Base-by-base conservation (phyloP, 2,113 vertebrate species). In the Cygnus atratus region DNA sequence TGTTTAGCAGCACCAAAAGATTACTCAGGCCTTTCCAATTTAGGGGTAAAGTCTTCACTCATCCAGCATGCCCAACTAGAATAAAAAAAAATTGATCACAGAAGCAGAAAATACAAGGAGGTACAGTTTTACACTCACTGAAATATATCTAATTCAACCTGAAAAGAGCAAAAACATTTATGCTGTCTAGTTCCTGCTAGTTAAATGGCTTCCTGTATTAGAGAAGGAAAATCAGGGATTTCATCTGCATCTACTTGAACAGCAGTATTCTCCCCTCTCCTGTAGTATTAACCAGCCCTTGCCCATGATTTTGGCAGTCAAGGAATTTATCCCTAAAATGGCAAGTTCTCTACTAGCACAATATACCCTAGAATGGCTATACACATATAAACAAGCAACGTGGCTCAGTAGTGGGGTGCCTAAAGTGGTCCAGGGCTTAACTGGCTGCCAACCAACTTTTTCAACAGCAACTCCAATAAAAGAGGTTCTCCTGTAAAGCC, bases 71-170 rank as follows among this genome's bases (percentile, higher is more conserved):
- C 15, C 20, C 24, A 75, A 77, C n/a, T 4, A 81, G 43, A 91
- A 72, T 33, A 72, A 66, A 84, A 41, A 73, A 82, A 89, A 92
- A 79, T 8, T 86, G n/a, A 85, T 70, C 31, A 88, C n/a, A 84
- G 55, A 81, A 92, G 20, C 57, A n/a, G 19, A 12, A 13, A 91
- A n/a, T 21, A 48, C 19, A 50, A 44, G 33, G 29, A 88, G 18
- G 71, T 24, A 43, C 15, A 39, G 52, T 35, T 89, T 85, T 80
- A 68, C 16, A 28, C 22, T 68, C 62, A 61, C 13, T 39, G n/a
- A 90, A 94, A 74, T 6, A 65, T 2, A 86, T 35, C 9, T 88
- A 72, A 81, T 80, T 80, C 37, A 87, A 10, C 33, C 8, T 86
- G 33, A 31, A 65, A 65, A 75, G n/a, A 57, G 3, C 31, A 8